phyloP scores from a whole-genome alignment of 1,140 invertebrate genomes.

The Frieseomelitta varia region DNA sequence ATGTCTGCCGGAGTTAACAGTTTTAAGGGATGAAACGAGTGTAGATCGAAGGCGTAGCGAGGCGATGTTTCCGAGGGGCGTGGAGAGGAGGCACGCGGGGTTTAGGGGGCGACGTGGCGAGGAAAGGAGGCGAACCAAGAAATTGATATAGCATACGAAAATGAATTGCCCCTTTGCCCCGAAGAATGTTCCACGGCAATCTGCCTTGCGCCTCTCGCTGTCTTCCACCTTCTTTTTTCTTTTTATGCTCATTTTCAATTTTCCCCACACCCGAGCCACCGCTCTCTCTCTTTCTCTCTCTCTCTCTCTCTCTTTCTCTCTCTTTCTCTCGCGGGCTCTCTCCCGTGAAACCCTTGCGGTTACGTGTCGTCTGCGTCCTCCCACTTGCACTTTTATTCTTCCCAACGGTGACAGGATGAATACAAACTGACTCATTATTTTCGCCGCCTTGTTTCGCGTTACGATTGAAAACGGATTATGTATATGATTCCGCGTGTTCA shows the following conservation, averaged over 20 bases:
- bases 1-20: constrained; percentile 80
- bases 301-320: too few species aligned
- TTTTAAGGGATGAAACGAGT: constrained; percentile 81
- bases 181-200: constrained; percentile 81
- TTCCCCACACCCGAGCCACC: constrained; percentile 69
- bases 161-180: constrained; percentile 81
- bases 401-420: constrained; percentile 75
- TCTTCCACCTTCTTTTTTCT: constrained; percentile 70
- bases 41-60: constrained; percentile 71
- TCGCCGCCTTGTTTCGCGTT: not conserved
- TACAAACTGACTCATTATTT: constrained; percentile 76
- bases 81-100: constrained; percentile 52
- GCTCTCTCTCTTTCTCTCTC: constrained; percentile 62
- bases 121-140: constrained; percentile 81
- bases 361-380: constrained; percentile 51
- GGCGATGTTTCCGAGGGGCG: constrained; percentile 36
- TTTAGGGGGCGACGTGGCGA: constrained; percentile 47
- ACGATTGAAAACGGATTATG: not conserved
- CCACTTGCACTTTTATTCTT: constrained; percentile 50
- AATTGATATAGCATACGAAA: constrained; percentile 83
- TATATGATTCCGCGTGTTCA: not conserved
- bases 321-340: too few species aligned
- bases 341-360: constrained; percentile 76
- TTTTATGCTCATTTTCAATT: constrained; percentile 83
- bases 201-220: constrained; percentile 78